phyloP scores from a whole-genome alignment of 2,888 invertebrate genomes.

The Eristalis pertinax region DNA sequence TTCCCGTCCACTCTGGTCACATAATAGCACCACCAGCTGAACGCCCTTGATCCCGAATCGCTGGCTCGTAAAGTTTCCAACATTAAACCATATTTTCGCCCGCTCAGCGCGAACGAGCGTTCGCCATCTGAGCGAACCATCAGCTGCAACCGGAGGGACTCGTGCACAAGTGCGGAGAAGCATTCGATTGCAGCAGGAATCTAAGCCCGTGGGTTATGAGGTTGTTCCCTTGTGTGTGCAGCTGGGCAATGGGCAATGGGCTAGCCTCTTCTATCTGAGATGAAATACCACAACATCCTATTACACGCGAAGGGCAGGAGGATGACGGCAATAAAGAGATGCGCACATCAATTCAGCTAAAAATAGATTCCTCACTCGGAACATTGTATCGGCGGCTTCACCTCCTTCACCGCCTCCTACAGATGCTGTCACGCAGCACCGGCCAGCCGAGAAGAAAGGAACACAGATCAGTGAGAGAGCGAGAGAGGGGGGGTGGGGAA shows the following conservation, averaged over 20 bases:
- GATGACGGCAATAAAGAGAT: slow-evolving; percentile 27
- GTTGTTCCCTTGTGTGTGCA: slow-evolving; percentile 7
- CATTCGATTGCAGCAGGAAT: slow-evolving; percentile 26
- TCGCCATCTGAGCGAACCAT: background rate
- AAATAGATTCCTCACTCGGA: slow-evolving; percentile 57
- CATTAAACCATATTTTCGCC: slow-evolving; percentile 44
- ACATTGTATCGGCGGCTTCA: slow-evolving; percentile 27
- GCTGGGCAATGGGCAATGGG: slow-evolving; percentile 20
- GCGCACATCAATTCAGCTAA: slow-evolving; percentile 47
- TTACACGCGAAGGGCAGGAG: background rate
- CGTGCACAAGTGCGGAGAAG: background rate
- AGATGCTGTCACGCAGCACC: slow-evolving; percentile 8
- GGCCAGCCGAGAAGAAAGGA: background rate
- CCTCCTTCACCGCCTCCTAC: slow-evolving; percentile 37
- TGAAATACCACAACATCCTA: slow-evolving; percentile 9
- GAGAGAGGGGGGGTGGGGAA: too few species aligned
- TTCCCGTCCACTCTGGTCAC: slow-evolving; percentile 14
- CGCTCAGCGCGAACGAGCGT: too few species aligned
- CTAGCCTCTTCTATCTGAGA: slow-evolving; percentile 30
- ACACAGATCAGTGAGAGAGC: background rate
- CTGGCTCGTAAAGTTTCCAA: slow-evolving; percentile 47
- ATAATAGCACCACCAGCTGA: slow-evolving; percentile 17
- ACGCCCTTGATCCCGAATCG: slow-evolving; percentile 61
- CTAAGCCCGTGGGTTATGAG: slow-evolving; percentile 63
- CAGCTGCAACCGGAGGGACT: slow-evolving; percentile 7